Evolutionary conservation across 2,797 vertebrate genomes (phyloP).

Genomic region (Peromyscus nudipes): DNA sequence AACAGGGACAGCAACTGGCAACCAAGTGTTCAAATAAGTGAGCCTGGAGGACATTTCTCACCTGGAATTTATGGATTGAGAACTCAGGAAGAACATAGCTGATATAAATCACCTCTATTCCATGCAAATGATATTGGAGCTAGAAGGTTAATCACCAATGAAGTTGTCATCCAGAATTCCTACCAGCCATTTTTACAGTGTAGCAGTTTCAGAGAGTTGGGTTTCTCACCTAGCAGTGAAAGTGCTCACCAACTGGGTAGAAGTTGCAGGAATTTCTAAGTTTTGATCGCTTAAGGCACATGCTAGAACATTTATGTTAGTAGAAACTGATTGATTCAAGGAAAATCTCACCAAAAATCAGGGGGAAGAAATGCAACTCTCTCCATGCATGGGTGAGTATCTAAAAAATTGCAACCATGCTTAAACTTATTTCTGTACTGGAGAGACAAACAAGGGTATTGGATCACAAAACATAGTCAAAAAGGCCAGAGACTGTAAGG

Average conservation of each 20-base stretch:
- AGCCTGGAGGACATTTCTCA: no score
- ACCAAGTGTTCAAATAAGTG: neutral
- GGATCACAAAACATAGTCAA: neutral
- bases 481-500: neutral
- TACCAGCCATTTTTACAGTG: neutral
- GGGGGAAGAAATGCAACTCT: neutral
- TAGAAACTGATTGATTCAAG: neutral
- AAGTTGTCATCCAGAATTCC: neutral
- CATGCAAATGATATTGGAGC: accelerated
- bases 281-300: neutral
- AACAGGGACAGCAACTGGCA: neutral
- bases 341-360: neutral
- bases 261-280: neutral
- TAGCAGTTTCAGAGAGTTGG: neutral
- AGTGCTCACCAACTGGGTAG: accelerated
- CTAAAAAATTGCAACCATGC: neutral
- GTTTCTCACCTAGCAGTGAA: no score
- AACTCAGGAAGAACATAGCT: neutral
- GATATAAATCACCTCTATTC: neutral
- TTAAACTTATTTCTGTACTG: neutral
- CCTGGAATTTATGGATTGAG: neutral
- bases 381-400: neutral
- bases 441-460: neutral
- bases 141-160: neutral
- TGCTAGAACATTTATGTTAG: neutral